phyloP scores from a whole-genome alignment of 2,113 vertebrate genomes.

The Cebidichthys violaceus region DNA sequence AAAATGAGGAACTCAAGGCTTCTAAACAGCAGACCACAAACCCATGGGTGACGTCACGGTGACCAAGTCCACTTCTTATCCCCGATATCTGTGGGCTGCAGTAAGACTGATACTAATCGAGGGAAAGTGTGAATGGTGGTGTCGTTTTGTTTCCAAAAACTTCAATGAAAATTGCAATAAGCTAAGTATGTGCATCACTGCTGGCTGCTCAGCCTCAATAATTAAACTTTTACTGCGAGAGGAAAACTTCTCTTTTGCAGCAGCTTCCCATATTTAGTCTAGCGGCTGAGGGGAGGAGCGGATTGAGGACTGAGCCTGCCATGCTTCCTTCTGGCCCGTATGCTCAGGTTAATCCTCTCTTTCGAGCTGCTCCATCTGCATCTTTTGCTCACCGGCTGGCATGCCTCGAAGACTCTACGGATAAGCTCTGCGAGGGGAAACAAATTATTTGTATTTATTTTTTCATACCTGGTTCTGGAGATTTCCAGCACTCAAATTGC shows the following conservation, averaged over 20 bases:
- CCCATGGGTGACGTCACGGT: too few relatives aligned
- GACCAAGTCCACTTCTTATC: too few relatives aligned
- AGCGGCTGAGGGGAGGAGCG: slow-evolving; percentile 1
- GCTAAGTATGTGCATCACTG: background rate
- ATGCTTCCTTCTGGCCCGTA: slow-evolving; percentile 50
- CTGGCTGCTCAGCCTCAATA: background rate
- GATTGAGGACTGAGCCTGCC: background rate
- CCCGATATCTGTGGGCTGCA: background rate
- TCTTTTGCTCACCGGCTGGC: slow-evolving; percentile 45
- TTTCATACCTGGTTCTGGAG: slow-evolving; percentile 46
- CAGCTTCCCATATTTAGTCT: slow-evolving; percentile 14
- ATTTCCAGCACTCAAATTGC: slow-evolving; percentile 33
- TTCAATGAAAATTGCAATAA: background rate
- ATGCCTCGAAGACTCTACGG: slow-evolving; percentile 31
- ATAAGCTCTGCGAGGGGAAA: background rate
- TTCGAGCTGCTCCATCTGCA: slow-evolving; percentile 64
- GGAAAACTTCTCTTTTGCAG: slow-evolving; percentile 6
- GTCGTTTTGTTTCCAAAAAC: background rate
- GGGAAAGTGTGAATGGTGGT: background rate
- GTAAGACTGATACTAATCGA: background rate
- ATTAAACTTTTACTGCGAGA: background rate
- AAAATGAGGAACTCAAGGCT: too few relatives aligned
- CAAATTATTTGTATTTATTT: background rate
- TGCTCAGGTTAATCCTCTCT: slow-evolving; percentile 71
- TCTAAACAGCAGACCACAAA: too few relatives aligned